Evolutionary conservation across 2,113 vertebrate species (phyloP).

Genomic region (Chiloscyllium plagiosum): DNA sequence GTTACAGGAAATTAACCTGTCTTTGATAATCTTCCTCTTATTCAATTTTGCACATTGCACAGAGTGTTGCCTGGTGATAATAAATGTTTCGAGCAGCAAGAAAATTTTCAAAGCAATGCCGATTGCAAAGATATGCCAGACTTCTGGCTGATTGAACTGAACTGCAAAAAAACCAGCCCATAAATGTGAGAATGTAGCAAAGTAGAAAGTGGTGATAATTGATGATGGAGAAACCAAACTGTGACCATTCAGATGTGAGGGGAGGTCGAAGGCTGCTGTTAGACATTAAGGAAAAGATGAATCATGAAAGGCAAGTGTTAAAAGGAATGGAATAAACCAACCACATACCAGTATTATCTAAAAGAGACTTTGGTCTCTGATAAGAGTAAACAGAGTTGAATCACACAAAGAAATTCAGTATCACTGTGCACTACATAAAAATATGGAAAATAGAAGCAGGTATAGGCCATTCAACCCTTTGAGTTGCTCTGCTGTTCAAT

Average conservation of each 20-base stretch:
- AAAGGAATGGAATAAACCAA: not conserved
- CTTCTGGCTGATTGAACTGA: not conserved
- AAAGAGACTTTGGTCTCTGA: not conserved
- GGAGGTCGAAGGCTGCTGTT: not conserved
- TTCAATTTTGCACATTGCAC: not conserved
- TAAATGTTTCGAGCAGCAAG: not conserved
- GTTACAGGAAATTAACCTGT: not conserved
- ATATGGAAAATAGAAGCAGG: no score
- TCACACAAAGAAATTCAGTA: not conserved
- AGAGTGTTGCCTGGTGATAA: not conserved
- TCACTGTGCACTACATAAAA: no score
- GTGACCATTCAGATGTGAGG: not conserved
- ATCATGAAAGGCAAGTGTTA: not conserved
- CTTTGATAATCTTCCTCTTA: not conserved
- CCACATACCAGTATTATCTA: not conserved
- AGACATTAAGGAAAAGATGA: not conserved
- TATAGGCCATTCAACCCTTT: no score
- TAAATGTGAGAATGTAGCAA: not conserved
- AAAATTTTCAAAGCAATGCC: not conserved
- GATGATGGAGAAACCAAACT: not conserved
- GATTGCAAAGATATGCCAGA: not conserved
- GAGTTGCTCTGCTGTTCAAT: no score
- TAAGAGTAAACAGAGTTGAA: not conserved
- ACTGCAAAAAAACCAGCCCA: not conserved
- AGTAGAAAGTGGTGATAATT: not conserved